phyloP scores from a whole-genome alignment of 2,797 vertebrate species.

The Lophius americanus region DNA sequence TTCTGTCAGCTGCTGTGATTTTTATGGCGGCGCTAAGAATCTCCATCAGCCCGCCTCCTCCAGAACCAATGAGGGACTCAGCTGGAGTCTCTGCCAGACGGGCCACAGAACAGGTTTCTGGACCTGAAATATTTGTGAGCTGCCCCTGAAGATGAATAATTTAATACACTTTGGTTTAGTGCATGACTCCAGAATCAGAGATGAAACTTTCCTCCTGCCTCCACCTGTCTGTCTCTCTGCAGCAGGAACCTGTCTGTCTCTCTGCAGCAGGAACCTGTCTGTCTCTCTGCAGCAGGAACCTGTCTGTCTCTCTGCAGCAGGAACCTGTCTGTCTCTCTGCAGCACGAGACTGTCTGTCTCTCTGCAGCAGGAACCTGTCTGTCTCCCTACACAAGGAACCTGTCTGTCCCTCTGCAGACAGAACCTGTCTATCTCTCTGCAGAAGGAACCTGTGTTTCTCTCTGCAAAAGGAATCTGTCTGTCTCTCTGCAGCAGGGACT shows the following conservation, averaged over 20 bases:
- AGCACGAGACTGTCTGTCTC: not conserved
- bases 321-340: constrained; percentile 41
- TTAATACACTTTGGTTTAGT: constrained; percentile 56
- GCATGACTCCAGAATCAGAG: constrained; percentile 58
- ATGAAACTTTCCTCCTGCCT: constrained; percentile 14
- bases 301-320: constrained; percentile 38
- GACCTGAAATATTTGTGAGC: constrained; percentile 74
- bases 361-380: too few relatives aligned
- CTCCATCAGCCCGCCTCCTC: constrained; percentile 34
- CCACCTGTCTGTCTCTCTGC: constrained; percentile 21
- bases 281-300: constrained; percentile 40
- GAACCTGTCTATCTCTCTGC: too few relatives aligned
- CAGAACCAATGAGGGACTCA: constrained; percentile 31
- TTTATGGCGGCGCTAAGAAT: constrained; percentile 35
- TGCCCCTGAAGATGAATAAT: constrained; percentile 69
- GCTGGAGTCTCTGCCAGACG: constrained; percentile 27
- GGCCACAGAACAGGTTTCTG: constrained; percentile 51
- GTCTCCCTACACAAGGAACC: too few relatives aligned
- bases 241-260: not conserved
- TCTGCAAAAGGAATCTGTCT: too few relatives aligned
- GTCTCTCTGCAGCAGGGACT: too few relatives aligned
- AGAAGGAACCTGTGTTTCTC: too few relatives aligned
- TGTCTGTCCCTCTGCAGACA: too few relatives aligned
- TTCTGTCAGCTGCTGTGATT: constrained; percentile 28
- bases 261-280: constrained; percentile 51